Base-by-base conservation (phyloP, 1,140 invertebrate genomes). In the Camponotus floridanus region DNA sequence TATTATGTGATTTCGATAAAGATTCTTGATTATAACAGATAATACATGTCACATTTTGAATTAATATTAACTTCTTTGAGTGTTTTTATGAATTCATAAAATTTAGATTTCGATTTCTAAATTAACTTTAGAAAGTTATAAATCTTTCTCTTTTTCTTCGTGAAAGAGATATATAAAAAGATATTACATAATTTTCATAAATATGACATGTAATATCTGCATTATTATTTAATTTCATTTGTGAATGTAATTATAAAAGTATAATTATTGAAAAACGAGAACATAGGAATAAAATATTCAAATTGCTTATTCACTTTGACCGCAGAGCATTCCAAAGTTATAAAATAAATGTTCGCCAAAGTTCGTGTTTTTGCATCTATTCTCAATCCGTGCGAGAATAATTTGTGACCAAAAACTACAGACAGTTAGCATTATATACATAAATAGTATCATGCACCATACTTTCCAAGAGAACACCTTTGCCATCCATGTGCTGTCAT, bases 251-350 rank as follows among this genome's bases (percentile, higher is more conserved):
- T 26, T 26, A 26, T 26, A 26, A 26, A 26, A 26, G 26, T 67
- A 59, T 3, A 26, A 2, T 42, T 59, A 21, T 51, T 13, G 13
- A 51, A 48, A 48, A 48, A 13, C 13, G 57, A 59, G 11, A 59
- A 15, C 4, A 74, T 15, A 18, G 51, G 11, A 8, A 76, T 76
- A n/a, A 61, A 36, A 76, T 6, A 39, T 45, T 64, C 18, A 33
- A 59, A 31, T 9, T 18, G 18, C 15, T 76, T 2, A 48, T 70
- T 68, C 64, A 26, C 76, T 80, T 80, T 80, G 76, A 68, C 68
- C 68, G 33, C 62, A 80, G 31, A 80, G 4, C 76, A 80, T 80
- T 55, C 76, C 64, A 67, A 80, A 80, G 9, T 68, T 80, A 36
- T 80, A 68, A 70, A 80, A 80, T 3, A 80, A 18, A 13, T 80